Conservation (phyloP, 2,113 vertebrate species). For the Donacobius atricapilla region DNA sequence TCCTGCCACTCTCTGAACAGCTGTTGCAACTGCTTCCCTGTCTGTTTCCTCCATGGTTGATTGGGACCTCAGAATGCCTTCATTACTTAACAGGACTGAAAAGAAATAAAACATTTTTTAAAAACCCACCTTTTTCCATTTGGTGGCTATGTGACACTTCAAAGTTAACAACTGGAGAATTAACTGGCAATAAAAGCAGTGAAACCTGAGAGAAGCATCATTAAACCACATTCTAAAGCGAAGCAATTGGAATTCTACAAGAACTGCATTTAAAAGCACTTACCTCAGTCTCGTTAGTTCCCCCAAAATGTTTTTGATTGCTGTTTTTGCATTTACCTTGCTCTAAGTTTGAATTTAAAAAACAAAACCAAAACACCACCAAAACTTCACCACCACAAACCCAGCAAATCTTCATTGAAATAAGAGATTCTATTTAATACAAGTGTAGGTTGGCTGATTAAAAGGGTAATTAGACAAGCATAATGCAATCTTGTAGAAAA, state of each 20-base stretch:
- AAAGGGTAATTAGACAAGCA: neutral
- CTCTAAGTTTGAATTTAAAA: neutral
- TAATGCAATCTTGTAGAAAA: neutral
- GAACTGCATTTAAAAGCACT: neutral
- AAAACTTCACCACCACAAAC: neutral
- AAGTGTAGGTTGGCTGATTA: neutral
- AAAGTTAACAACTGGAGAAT: neutral
- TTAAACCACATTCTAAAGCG: neutral
- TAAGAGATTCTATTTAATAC: neutral
- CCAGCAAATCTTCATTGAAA: neutral
- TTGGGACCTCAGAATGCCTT: neutral
- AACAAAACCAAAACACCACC: neutral
- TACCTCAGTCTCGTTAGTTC: neutral
- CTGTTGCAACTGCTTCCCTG: conserved; percentile 90
- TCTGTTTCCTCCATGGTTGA: conserved; percentile 90
- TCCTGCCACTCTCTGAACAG: conserved; percentile 93
- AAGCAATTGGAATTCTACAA: neutral
- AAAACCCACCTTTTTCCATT: neutral
- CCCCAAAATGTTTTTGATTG: neutral
- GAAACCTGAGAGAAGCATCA: neutral
- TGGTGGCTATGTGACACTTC: neutral
- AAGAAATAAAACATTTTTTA: neutral
- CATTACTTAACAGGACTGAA: conserved; percentile 23
- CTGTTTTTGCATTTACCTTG: neutral
- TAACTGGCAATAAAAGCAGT: neutral